Evolutionary conservation across 2,797 vertebrate species (phyloP).

Genomic region (Crocidura indochinensis): DNA sequence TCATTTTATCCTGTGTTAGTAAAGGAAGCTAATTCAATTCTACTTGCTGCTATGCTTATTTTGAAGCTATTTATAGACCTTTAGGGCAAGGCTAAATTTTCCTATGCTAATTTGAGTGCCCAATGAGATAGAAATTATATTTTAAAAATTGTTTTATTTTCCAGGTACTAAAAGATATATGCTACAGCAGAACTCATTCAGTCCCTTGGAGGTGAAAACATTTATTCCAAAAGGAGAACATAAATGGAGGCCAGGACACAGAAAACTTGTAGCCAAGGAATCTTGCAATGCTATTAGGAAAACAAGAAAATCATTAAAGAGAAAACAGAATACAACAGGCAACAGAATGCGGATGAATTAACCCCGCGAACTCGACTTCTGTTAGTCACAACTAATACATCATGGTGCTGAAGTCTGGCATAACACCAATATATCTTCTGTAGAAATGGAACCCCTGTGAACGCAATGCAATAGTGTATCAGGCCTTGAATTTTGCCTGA

Average conservation of each 20-base stretch:
- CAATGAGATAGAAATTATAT: slow-evolving; percentile 1
- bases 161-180: neutral
- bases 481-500: neutral
- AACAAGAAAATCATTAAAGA: slow-evolving; percentile 28
- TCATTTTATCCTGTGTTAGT: neutral
- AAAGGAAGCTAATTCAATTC: neutral
- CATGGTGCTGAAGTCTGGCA: neutral
- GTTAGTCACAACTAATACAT: neutral
- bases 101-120: neutral
- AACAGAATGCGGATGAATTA: neutral
- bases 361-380: neutral
- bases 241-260: slow-evolving; percentile 14
- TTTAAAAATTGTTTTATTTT: neutral
- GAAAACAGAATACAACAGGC: neutral
- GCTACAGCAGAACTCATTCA: neutral
- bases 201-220: neutral
- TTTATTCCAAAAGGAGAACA: neutral
- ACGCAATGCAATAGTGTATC: neutral
- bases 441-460: accelerated
- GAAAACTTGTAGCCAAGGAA: slow-evolving; percentile 34
- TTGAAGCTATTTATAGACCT: slow-evolving; percentile 14
- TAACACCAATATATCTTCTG: neutral
- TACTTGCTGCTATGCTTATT: neutral
- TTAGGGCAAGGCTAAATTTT: neutral
- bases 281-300: slow-evolving; percentile 6